Base-by-base conservation (phyloP, 2,888 invertebrate genomes). In the Watsonalla binaria region DNA sequence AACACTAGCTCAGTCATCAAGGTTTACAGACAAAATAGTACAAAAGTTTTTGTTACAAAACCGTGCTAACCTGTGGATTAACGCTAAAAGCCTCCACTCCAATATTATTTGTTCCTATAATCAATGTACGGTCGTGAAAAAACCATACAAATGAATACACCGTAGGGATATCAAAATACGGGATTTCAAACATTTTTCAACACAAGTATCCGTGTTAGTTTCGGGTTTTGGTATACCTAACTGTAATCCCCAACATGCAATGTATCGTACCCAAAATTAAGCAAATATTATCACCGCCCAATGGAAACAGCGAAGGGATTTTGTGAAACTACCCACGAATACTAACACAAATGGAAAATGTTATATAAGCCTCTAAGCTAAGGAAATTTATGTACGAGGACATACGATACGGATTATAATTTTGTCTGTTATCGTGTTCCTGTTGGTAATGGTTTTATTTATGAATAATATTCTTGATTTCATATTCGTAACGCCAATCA, bases 201-300 rank as follows among this genome's bases (percentile, higher is more conserved):
- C 45, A 45, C 8, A 5, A 8, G 42, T 42, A 11, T 5, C 42
- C 9, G 6, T 42, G 42, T 42, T 42, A 42, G 42, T 11, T 42
- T 42, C 42, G 42, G 9, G 9, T 11, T 42, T 11, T 42, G 42
- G 11, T 42, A 42, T 11, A 24, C 4, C 24, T 47, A 49, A 49
- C 14, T 49, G 49, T 15, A 56, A 58, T 59, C 54, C 54, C 47
- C 50, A 57, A 51, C 52, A 48, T 34, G 49, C 37, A 49, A 24
- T 24, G 46, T 47, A 47, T 39, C 39, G 9, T 7, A 53, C 58
- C 52, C 60, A 48, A 64, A 64, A 57, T 72, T 59, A 62, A 62
- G 60, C 64, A 61, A 66, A 68, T 65, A 67, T 65, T 64, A 57
- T 58, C 54, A 54, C 54, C 45, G 53, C n/a, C 54, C 54, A 62